These are phyloP conservation scores for Sarcophilus harrisii DNA, from an alignment of 2,797 vertebrate species.

Conservation along the genomic window DNA sequence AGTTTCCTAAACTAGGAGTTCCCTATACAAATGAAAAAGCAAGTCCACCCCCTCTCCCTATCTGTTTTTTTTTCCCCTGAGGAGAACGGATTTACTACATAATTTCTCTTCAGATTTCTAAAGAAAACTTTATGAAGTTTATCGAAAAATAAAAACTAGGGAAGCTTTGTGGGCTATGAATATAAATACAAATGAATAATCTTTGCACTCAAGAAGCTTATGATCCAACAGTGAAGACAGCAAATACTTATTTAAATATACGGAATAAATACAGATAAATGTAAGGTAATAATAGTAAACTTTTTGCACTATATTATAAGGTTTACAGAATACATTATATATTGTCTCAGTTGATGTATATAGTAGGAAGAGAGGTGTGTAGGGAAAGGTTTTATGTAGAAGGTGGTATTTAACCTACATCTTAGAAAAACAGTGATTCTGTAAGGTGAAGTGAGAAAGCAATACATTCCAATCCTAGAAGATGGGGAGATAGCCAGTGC, in stretches of 20 bases:
- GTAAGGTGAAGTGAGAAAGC: not conserved
- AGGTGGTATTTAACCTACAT: not conserved
- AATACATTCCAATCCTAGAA: not conserved
- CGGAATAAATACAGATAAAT: not conserved
- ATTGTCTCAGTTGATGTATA: not conserved
- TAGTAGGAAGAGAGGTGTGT: not conserved
- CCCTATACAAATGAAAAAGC: not conserved
- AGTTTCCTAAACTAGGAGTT: not conserved
- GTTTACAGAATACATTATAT: not conserved
- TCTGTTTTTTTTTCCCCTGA: not conserved
- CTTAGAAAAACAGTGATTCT: not conserved
- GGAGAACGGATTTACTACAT: constrained; percentile 64
- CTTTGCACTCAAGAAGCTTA: not conserved
- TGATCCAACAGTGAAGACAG: not conserved
- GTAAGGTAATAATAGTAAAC: not conserved
- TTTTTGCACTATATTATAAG: not conserved
- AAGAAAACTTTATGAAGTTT: constrained; percentile 27
- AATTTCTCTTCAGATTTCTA: constrained; percentile 68
- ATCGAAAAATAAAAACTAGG: constrained; percentile 54
- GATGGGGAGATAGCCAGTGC: not conserved
- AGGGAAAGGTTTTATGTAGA: not conserved
- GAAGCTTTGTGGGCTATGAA: not conserved
- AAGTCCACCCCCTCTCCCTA: not conserved
- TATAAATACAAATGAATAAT: not conserved
- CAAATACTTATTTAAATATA: not conserved